Conservation (phyloP, 2,888 invertebrate species). For the Dryadula phaetusa region DNA sequence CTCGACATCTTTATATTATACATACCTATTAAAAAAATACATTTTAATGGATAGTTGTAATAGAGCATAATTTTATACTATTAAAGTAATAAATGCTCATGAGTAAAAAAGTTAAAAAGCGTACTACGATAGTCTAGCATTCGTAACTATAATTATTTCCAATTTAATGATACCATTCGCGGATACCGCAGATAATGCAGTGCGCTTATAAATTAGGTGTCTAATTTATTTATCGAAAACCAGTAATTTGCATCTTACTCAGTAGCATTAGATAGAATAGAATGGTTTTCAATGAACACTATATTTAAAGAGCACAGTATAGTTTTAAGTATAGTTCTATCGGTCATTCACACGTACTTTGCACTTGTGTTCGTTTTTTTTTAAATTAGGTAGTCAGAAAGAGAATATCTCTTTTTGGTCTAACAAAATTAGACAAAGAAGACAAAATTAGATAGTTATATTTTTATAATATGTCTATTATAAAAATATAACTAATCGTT, state of each 20-base stretch:
- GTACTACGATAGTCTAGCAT: constrained; percentile 24
- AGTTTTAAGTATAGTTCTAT: constrained; percentile 31
- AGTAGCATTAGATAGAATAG: constrained; percentile 44
- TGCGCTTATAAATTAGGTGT: constrained; percentile 49
- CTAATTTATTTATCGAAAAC: constrained; percentile 50
- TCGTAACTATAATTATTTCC: constrained; percentile 39
- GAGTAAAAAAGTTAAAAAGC: constrained; percentile 26
- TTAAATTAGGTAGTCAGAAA: neutral
- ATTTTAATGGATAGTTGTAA: constrained; percentile 29
- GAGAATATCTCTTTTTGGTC: constrained; percentile 3
- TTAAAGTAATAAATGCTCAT: constrained; percentile 31
- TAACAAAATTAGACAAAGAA: too few relatives aligned
- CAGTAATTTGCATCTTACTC: constrained; percentile 51
- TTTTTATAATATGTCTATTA: too few relatives aligned
- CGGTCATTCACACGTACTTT: constrained; percentile 44
- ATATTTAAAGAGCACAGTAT: constrained; percentile 39
- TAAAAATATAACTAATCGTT: too few relatives aligned
- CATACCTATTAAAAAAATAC: constrained; percentile 35
- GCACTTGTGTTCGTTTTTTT: neutral
- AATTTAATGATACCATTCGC: constrained; percentile 38
- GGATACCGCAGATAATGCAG: constrained; percentile 42
- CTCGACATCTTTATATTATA: neutral
- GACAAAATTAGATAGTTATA: too few relatives aligned
- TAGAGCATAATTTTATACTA: constrained; percentile 33
- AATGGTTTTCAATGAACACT: constrained; percentile 43